Percentiles rank a stretch among this genome's conserved stretches.
Conservation (phyloP, 2,888 invertebrate genomes). For the Euproctis similis region DNA sequence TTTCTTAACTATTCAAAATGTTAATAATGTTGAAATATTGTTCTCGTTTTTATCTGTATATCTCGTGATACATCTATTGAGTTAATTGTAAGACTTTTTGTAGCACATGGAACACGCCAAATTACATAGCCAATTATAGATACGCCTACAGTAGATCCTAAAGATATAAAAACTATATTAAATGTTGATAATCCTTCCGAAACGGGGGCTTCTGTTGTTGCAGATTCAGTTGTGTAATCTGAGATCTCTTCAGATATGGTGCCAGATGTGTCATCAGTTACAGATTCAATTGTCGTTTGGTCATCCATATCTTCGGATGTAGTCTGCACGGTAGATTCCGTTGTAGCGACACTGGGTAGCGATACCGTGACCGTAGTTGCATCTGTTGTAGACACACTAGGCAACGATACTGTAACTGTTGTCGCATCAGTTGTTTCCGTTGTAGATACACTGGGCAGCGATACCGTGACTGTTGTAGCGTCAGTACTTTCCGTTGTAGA, state of each 20-base stretch:
- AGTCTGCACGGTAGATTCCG: conserved; percentile 1
- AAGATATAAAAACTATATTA: conserved; percentile 8
- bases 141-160: conserved; percentile 5
- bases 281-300: conserved; percentile 3
- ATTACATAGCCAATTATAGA: conserved; percentile 2
- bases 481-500: neutral
- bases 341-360: neutral
- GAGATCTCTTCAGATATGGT: neutral
- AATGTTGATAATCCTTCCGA: conserved; percentile 5
- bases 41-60: too few relatives aligned
- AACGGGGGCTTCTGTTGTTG: neutral
- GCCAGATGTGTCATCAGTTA: neutral
- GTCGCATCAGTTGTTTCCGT: conserved; percentile 1
- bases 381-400: neutral
- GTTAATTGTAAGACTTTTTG: neutral
- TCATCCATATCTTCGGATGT: neutral
- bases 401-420: neutral
- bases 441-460: neutral
- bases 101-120: conserved; percentile 6
- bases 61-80: too few relatives aligned
- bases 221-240: neutral
- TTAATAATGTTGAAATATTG: too few relatives aligned
- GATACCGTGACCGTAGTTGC: conserved; percentile 1
- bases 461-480: neutral
- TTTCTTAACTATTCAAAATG: too few relatives aligned